A percentile compares a stretch with the other conserved stretches of the same genome.
Conservation (phyloP, 2,113 vertebrate genomes). For the Oreochromis niloticus region DNA sequence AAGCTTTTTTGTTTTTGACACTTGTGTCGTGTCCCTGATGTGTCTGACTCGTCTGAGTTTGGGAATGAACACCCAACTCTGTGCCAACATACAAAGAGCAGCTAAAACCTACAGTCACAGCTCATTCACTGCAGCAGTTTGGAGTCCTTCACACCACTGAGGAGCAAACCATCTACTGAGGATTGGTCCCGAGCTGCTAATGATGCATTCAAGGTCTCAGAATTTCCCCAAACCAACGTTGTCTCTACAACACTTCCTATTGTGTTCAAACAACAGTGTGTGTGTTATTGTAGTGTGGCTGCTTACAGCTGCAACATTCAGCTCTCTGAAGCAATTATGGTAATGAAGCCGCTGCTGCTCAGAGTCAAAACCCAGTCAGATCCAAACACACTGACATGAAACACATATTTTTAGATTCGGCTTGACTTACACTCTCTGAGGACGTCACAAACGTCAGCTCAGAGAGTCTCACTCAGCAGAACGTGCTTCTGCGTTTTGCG, state of each 20-base stretch:
- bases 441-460: background rate
- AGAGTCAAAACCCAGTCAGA: background rate
- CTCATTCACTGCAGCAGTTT: background rate
- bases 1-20: background rate
- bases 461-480: background rate
- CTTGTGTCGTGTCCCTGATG: background rate
- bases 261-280: background rate
- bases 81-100: background rate
- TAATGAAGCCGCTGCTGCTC: background rate
- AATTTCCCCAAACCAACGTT: background rate
- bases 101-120: background rate
- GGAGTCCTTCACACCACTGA: background rate
- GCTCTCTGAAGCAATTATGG: background rate
- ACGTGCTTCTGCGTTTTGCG: background rate
- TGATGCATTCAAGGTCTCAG: background rate
- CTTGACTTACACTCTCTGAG: background rate
- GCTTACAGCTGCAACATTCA: background rate
- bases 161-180: background rate
- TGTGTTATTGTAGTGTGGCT: background rate
- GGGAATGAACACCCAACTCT: background rate
- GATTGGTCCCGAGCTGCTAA: background rate
- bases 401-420: accelerated
- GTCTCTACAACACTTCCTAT: background rate
- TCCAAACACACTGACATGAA: background rate
- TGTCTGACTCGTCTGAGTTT: accelerated